Conservation (phyloP, 2,888 invertebrate species). For the Leptinotarsa haldemani region DNA sequence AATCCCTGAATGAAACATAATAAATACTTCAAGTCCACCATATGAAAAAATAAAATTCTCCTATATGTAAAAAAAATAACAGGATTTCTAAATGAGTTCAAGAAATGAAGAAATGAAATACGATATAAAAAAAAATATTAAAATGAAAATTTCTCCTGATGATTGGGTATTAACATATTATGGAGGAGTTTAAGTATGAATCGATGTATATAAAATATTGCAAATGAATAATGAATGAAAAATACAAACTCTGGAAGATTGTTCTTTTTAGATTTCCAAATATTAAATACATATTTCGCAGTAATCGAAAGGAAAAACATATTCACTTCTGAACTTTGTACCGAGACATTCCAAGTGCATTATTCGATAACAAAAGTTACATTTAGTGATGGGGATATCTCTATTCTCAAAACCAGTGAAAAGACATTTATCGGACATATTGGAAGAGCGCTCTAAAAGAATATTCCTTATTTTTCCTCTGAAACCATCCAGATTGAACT, state of each 20-base stretch:
- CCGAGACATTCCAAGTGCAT: background rate
- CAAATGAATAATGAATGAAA: background rate
- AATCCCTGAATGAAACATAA: too few species aligned
- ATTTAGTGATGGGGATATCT: background rate
- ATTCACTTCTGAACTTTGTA: background rate
- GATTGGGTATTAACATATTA: too few species aligned
- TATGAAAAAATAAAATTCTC: too few species aligned
- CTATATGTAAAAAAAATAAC: too few species aligned
- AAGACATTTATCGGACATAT: background rate
- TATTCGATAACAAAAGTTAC: background rate
- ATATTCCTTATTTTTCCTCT: background rate
- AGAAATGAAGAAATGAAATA: too few species aligned
- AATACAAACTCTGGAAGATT: background rate
- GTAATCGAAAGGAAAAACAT: slow-evolving; percentile 1
- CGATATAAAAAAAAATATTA: too few species aligned
- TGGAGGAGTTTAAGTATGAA: background rate
- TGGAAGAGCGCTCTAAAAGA: background rate
- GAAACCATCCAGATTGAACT: background rate
- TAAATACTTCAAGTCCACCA: too few species aligned
- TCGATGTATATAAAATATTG: background rate
- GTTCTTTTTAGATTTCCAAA: background rate
- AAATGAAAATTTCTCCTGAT: too few species aligned
- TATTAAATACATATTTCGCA: background rate
- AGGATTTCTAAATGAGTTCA: too few species aligned
- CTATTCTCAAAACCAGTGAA: background rate